phyloP scores from a whole-genome alignment of 2,113 vertebrate genomes.

The Trematocara marginatum region DNA sequence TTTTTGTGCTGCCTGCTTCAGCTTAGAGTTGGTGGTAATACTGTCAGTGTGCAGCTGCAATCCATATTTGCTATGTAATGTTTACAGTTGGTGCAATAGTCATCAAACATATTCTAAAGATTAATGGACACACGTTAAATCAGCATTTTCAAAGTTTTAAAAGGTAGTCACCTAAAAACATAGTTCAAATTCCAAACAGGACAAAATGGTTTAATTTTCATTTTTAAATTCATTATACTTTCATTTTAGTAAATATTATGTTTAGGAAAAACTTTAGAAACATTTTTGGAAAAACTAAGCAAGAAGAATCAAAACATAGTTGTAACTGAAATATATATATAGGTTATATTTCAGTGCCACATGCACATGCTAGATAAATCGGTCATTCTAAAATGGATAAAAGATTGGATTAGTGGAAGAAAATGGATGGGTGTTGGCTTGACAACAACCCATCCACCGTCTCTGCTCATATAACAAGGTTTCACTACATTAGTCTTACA shows the following conservation, averaged over 20 bases:
- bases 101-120: not conserved
- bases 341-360: not conserved
- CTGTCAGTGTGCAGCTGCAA: not conserved
- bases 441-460: not conserved
- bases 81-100: not conserved
- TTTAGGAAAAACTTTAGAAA: not conserved
- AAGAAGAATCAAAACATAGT: not conserved
- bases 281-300: not conserved
- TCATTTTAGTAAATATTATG: not conserved
- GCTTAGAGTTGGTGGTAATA: not conserved
- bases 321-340: not conserved
- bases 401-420: not conserved
- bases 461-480: not conserved
- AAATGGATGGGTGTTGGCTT: not conserved
- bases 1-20: not conserved
- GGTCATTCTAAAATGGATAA: not conserved
- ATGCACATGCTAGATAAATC: not conserved
- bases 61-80: not conserved
- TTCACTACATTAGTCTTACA: not conserved
- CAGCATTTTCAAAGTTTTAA: not conserved
- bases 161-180: not conserved
- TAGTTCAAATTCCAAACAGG: not conserved
- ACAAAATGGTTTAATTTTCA: rapidly evolving
- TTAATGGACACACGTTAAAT: not conserved
- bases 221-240: not conserved